Evolutionary conservation across 2,888 invertebrate genomes (phyloP).

Genomic region (Tachina fera): DNA sequence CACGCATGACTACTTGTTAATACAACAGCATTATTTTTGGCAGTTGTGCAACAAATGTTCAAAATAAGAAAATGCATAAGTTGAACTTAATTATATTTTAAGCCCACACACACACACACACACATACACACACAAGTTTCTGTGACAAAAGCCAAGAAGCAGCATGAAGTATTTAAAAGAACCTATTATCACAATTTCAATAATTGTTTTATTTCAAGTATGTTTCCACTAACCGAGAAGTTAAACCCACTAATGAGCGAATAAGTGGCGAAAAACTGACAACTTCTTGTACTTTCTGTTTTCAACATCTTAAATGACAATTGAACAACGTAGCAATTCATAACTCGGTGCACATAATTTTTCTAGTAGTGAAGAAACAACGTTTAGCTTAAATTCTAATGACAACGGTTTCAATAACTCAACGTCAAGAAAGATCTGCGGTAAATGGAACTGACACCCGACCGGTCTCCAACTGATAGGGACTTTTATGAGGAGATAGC

Average conservation of each 20-base stretch:
- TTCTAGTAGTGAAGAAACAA: too few relatives aligned
- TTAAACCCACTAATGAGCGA: constrained; percentile 29
- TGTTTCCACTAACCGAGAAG: background rate
- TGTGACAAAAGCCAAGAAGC: background rate
- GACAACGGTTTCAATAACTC: too few relatives aligned
- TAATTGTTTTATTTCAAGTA: constrained; percentile 4
- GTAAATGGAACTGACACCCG: too few relatives aligned
- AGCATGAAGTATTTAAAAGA: background rate
- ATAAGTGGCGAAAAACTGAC: background rate
- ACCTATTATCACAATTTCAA: background rate
- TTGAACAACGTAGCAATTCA: too few relatives aligned
- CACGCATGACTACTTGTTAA: background rate
- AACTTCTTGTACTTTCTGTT: too few relatives aligned
- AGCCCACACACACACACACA: too few relatives aligned
- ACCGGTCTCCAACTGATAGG: too few relatives aligned
- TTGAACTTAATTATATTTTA: background rate
- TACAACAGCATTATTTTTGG: constrained; percentile 40
- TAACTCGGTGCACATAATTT: too few relatives aligned
- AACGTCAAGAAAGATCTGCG: too few relatives aligned
- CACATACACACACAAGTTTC: background rate
- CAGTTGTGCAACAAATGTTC: constrained; percentile 57
- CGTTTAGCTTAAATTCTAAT: too few relatives aligned
- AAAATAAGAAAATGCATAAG: constrained; percentile 11
- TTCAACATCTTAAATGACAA: too few relatives aligned
- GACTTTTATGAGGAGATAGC: too few relatives aligned